Evolutionary conservation across 2,113 vertebrate species (phyloP), one percentile per base, ranked within the genome.

Genomic region (Budorcas taxicolor): DNA sequence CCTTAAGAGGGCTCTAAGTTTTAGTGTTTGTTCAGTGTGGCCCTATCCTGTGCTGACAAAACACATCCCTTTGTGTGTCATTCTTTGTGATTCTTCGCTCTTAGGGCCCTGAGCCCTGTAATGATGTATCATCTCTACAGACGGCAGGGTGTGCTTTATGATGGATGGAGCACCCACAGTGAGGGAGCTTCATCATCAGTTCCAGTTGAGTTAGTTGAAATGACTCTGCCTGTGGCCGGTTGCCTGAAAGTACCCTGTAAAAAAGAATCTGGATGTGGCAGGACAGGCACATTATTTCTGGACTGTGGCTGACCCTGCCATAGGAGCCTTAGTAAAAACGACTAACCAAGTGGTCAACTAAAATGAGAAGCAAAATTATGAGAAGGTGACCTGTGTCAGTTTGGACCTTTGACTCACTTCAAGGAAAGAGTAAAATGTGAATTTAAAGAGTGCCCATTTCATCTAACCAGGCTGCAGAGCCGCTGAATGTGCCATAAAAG

Each of bases 121-220:
- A 89, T 90, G 83, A 97, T 93, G 12, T 12, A 64, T 87, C 55
- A 40, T 96, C 97, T 97, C 87, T 92, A 4, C 33, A 40, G 74
- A 97, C 80, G 74, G 47, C 64, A 92, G 86, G 85, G 47, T 76
- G 57, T 91, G 80, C 91, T 92, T 84, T 43, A 12, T 91, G 93
- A 97, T 90, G 91, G 89, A 95, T 97, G 92, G 71, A 53, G 43
- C 47, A 21, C 89, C 83, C 45, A 4, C 29, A 2, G 92, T 62
- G 81, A 96, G 92, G 71, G 55, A 93, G 89, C 94, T 90, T 81
- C 55, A 83, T 97, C 96, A 95, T 92, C 93, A 53, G n/a, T 88
- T 90, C 91, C 29, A 86, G 62, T 29, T 67, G 74, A 96, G 91
- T 95, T 93, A 33, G 80, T 90, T 89, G 88, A 94, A 96, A 80